Conservation (phyloP, 1,140 invertebrate species). For the Brachionus angularis region DNA sequence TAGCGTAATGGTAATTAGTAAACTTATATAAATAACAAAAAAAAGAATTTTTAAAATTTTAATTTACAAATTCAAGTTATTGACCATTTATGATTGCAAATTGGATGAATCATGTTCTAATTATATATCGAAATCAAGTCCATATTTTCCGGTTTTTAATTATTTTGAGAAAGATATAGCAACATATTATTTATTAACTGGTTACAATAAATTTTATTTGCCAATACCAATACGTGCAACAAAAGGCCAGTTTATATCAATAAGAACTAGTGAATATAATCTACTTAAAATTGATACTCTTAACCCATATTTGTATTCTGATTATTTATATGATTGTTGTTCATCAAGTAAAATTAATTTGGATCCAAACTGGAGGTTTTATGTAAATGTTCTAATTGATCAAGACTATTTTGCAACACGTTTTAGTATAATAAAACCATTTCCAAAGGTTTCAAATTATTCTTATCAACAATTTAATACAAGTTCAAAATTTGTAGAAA, state of each 20-base stretch:
- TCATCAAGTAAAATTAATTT: not conserved
- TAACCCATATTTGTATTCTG: too few species aligned
- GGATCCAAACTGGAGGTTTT: conserved; percentile 1
- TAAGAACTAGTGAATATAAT: not conserved
- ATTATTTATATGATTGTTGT: not conserved
- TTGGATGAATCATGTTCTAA: too few species aligned
- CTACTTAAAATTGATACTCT: not conserved
- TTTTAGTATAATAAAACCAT: not conserved
- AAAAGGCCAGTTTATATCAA: not conserved
- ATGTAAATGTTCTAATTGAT: conserved; percentile 4
- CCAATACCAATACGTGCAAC: not conserved
- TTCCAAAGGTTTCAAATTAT: not conserved
- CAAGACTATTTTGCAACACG: not conserved
- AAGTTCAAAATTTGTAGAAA: not conserved
- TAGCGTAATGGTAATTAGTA: not conserved
- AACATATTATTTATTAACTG: not conserved
- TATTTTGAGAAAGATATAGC: too few species aligned
- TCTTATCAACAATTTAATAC: not conserved
- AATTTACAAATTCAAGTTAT: too few species aligned
- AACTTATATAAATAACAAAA: too few species aligned
- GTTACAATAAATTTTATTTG: not conserved
- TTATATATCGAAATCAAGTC: not conserved
- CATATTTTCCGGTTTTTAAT: too few species aligned
- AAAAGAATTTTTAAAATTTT: too few species aligned
- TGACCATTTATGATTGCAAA: too few species aligned